A percentile compares a stretch with the other conserved stretches of the same genome.
These are phyloP conservation scores for Rhinoderma darwinii DNA, from an alignment of 2,113 vertebrate species.

Conservation along the genomic window DNA sequence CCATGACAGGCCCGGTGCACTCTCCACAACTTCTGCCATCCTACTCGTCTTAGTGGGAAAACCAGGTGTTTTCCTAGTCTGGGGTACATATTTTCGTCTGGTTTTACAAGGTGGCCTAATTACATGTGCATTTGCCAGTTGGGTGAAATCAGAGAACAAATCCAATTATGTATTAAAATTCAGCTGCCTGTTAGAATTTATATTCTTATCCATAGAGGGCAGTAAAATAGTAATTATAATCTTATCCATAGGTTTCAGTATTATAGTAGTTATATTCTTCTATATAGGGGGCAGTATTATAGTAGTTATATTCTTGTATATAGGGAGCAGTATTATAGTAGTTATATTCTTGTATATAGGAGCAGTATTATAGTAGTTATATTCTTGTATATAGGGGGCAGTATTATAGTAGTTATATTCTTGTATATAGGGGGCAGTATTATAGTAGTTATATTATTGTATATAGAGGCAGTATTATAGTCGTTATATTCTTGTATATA, in stretches of 20 bases:
- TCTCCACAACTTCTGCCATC: neutral
- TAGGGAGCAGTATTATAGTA: neutral
- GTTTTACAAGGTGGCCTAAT: constrained; percentile 12
- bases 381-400: neutral
- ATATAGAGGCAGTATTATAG: neutral
- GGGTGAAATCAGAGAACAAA: neutral
- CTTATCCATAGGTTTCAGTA: neutral
- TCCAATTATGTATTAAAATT: neutral
- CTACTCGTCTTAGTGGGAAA: neutral
- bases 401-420: neutral
- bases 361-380: constrained; percentile 7
- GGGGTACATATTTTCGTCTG: neutral
- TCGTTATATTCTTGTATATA: neutral
- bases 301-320: neutral
- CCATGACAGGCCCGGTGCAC: constrained; percentile 25
- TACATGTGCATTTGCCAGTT: constrained; percentile 22
- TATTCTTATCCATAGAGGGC: neutral
- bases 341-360: neutral
- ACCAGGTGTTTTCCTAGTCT: neutral
- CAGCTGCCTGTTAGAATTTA: neutral
- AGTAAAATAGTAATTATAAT: neutral
- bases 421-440: neutral
- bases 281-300: neutral
- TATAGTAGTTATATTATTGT: neutral
- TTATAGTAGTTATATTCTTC: constrained; percentile 1